These are phyloP conservation scores for Oppia nitens DNA, from an alignment of 1,140 invertebrate genomes.

Conservation along the genomic window DNA sequence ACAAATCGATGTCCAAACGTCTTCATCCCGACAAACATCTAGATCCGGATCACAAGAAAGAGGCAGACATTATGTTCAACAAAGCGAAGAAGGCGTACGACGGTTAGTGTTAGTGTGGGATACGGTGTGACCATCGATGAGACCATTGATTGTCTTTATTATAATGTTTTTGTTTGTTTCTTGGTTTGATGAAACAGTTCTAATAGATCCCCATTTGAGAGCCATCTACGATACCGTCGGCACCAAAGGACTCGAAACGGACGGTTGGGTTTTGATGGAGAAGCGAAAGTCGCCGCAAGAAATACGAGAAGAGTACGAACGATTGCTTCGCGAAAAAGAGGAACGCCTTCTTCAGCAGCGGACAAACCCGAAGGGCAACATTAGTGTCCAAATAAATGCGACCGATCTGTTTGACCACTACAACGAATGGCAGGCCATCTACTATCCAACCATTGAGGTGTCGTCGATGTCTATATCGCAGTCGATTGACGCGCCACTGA, in stretches of 20 bases:
- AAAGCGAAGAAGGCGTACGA: conserved; percentile 83
- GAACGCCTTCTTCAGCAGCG: conserved; percentile 63
- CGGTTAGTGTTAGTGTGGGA: conserved; percentile 45
- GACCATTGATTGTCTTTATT: conserved; percentile 1
- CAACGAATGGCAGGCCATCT: conserved; percentile 14
- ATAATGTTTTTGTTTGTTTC: conserved; percentile 2
- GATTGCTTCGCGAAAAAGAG: conserved; percentile 45
- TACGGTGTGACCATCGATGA: not conserved
- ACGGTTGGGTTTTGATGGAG: conserved; percentile 74
- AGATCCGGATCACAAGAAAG: conserved; percentile 47
- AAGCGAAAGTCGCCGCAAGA: conserved; percentile 75
- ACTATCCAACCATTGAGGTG: conserved; percentile 62
- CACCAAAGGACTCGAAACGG: conserved; percentile 60
- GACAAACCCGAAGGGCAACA: conserved; percentile 65
- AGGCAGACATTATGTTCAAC: conserved; percentile 78
- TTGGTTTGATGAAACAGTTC: conserved; percentile 34
- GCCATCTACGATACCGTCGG: conserved; percentile 65
- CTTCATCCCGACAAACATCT: conserved; percentile 91
- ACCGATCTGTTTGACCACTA: conserved; percentile 62
- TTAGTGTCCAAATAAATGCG: conserved; percentile 75
- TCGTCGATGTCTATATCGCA: conserved; percentile 77
- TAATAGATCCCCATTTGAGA: conserved; percentile 55
- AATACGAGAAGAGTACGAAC: conserved; percentile 85
- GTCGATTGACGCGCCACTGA: conserved; percentile 80
- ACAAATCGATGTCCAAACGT: conserved; percentile 64